Evolutionary conservation across 2,797 vertebrate genomes (phyloP).

Genomic region (Tiaroga cobitis): DNA sequence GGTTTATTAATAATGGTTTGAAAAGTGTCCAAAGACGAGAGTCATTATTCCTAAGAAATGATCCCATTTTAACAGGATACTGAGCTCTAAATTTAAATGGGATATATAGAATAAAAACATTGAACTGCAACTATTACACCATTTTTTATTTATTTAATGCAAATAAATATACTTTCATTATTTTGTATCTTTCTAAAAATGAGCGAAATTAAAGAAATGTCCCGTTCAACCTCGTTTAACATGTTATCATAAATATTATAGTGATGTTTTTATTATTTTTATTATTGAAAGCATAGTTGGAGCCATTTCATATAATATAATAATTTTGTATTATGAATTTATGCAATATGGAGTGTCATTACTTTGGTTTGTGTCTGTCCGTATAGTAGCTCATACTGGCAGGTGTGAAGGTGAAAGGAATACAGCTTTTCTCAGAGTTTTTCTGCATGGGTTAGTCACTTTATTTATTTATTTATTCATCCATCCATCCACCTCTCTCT

Average conservation of each 20-base stretch:
- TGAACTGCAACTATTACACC: neutral
- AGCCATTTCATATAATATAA: neutral
- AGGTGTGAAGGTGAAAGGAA: neutral
- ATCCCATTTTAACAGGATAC: neutral
- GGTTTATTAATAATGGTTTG: neutral
- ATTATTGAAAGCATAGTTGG: neutral
- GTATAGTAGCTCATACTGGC: neutral
- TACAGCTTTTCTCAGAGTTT: neutral
- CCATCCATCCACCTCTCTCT: conserved; percentile 39
- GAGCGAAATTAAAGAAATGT: no score
- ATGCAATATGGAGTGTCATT: neutral
- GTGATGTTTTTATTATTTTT: neutral
- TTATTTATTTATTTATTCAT: neutral
- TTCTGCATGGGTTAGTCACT: neutral
- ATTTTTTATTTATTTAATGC: neutral
- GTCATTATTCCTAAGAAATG: conserved; percentile 16
- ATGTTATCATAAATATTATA: neutral
- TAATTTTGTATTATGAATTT: neutral
- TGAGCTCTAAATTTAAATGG: neutral
- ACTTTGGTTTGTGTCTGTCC: neutral
- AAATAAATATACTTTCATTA: neutral
- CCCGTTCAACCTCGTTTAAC: neutral
- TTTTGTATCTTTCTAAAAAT: no score
- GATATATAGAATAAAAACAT: neutral
- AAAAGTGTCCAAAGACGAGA: neutral